Base-by-base conservation (phyloP, 2,888 invertebrate genomes). In the Crocallis elinguaria region DNA sequence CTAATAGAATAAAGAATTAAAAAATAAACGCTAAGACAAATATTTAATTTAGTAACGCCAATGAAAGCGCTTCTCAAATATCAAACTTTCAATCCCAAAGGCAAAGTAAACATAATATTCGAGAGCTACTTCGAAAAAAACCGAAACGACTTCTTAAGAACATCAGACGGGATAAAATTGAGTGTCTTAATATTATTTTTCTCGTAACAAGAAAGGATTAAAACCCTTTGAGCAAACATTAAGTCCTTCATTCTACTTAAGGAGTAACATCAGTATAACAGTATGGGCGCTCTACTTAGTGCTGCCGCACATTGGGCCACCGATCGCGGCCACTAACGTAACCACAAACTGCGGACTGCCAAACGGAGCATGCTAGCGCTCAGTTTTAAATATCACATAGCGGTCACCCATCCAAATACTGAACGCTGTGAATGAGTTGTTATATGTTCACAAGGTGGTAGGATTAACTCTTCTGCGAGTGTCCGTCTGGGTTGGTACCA, bases 181-280 rank as follows among this genome's bases (percentile, higher is more conserved):
- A 44, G 37, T 46, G 38, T 49, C 45, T 54, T 44, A 41, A 42
- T 49, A 49, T 37, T 44, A 58, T 51, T 58, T 53, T 54, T 35
- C 43, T 37, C 14, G 37, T 12, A 33, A 41, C 45, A 32, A 46
- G 33, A 53, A 55, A 43, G 49, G 45, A 52, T 56, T 53, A 50
- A 53, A 30, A 16, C 14, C 29, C 51, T 50, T 57, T 57, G 56
- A 46, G 36, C 35, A 44, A 57, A 48, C 41, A 45, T 54, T 50
- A 49, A 53, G 53, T 53, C 53, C 53, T 54, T 46, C 39, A 32
- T 44, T 48, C 33, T 53, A 38, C 48, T 53, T 43, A 48, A 37
- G 17, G 12, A 41, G 35, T 51, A 29, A 19, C 12, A 8, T 11
- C 23, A 3, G 3, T 30, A 19, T 50, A 32, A 32, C 45, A 46